Evolutionary conservation across 2,888 invertebrate genomes (phyloP).

Genomic region (Diloba caeruleocephala): DNA sequence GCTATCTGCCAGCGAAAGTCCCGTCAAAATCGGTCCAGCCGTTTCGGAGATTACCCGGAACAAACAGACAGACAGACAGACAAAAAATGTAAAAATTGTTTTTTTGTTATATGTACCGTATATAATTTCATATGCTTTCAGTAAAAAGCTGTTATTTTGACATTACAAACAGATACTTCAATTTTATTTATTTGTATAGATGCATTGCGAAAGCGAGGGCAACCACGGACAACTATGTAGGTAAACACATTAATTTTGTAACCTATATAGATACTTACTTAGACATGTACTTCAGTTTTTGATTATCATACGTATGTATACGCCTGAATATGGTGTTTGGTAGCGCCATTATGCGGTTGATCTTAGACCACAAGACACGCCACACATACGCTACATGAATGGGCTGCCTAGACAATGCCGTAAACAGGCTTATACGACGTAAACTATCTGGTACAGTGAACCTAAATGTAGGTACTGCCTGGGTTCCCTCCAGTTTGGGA

Average conservation of each 20-base stretch:
- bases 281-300: background rate
- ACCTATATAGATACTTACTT: slow-evolving; percentile 10
- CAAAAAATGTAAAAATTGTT: too few species aligned
- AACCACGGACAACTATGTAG: too few species aligned
- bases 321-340: slow-evolving; percentile 25
- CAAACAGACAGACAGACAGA: too few species aligned
- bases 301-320: slow-evolving; percentile 24
- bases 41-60: too few species aligned
- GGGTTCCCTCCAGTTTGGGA: slow-evolving; percentile 11
- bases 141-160: too few species aligned
- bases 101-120: too few species aligned
- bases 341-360: slow-evolving; percentile 40
- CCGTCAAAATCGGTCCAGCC: too few species aligned
- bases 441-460: slow-evolving; percentile 26
- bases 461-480: slow-evolving; percentile 10
- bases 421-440: slow-evolving; percentile 39
- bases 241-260: slow-evolving; percentile 2
- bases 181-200: too few species aligned
- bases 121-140: too few species aligned
- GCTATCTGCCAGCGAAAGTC: too few species aligned
- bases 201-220: too few species aligned
- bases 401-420: slow-evolving; percentile 36
- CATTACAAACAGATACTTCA: too few species aligned
- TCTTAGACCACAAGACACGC: slow-evolving; percentile 50
- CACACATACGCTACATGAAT: slow-evolving; percentile 46